Conservation (phyloP, 2,888 invertebrate genomes). For the Scaeva pyrastri region DNA sequence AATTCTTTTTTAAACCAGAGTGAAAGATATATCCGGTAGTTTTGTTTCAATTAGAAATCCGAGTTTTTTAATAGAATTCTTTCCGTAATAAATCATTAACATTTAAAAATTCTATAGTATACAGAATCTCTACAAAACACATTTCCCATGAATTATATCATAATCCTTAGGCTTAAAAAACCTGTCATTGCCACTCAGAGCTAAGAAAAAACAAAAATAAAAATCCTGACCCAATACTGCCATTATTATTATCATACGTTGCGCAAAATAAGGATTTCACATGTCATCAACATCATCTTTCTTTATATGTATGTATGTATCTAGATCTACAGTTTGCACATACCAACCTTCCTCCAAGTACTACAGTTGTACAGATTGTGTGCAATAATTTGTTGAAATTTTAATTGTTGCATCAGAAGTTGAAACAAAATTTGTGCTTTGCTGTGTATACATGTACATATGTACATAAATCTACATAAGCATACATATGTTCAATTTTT, state of each 20-base stretch:
- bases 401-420: constrained; percentile 48
- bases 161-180: constrained; percentile 46
- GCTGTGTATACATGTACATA: not conserved
- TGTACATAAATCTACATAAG: too few relatives aligned
- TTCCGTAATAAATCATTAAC: not conserved
- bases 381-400: constrained; percentile 45
- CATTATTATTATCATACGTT: constrained; percentile 38
- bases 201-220: constrained; percentile 19
- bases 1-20: too few relatives aligned
- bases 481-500: too few relatives aligned
- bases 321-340: constrained; percentile 8
- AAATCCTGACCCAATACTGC: constrained; percentile 62
- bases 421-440: constrained; percentile 19
- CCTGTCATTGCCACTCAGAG: constrained; percentile 47
- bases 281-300: constrained; percentile 57
- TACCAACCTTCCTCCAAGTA: not conserved
- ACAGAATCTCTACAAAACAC: not conserved
- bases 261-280: constrained; percentile 46
- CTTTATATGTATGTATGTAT: not conserved
- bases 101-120: too few relatives aligned
- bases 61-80: too few relatives aligned
- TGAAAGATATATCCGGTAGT: too few relatives aligned
- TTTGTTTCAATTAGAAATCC: too few relatives aligned
- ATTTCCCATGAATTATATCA: not conserved
- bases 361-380: constrained; percentile 40